Conservation (phyloP, 1,140 invertebrate species). For the Penaeus chinensis region DNA sequence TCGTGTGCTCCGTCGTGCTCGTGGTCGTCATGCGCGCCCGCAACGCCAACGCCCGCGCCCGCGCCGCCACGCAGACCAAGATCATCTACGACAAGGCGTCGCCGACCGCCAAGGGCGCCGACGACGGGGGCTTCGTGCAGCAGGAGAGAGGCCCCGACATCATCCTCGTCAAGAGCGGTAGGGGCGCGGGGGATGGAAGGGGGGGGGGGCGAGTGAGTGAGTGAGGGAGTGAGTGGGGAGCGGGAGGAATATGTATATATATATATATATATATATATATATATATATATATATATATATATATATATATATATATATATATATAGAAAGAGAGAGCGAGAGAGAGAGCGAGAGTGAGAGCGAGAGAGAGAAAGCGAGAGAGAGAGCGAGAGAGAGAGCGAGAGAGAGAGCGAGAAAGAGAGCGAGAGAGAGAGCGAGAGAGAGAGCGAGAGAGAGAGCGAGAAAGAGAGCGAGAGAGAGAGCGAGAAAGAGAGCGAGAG, state of each 20-base stretch:
- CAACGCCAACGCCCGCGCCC: neutral
- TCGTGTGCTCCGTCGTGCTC: slow-evolving; percentile 34
- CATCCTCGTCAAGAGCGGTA: slow-evolving; percentile 41
- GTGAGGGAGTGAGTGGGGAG: too few relatives aligned
- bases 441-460: too few relatives aligned
- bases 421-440: too few relatives aligned
- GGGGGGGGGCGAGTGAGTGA: too few relatives aligned
- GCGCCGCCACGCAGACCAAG: slow-evolving; percentile 21
- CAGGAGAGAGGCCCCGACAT: slow-evolving; percentile 35
- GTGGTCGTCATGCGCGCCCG: slow-evolving; percentile 17
- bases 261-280: neutral
- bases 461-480: too few relatives aligned
- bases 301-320: slow-evolving; percentile 3
- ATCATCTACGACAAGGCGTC: slow-evolving; percentile 32
- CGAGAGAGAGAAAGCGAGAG: too few relatives aligned
- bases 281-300: slow-evolving; percentile 7
- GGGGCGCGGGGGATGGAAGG: too few relatives aligned
- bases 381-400: too few relatives aligned
- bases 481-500: too few relatives aligned
- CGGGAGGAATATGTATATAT: neutral
- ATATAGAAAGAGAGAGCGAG: too few relatives aligned
- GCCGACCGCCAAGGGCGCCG: slow-evolving; percentile 18
- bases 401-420: too few relatives aligned
- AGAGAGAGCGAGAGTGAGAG: too few relatives aligned
- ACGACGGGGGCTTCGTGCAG: slow-evolving; percentile 41